Base-by-base conservation (phyloP, 2,797 vertebrate species). In the Myotis findleyi region DNA sequence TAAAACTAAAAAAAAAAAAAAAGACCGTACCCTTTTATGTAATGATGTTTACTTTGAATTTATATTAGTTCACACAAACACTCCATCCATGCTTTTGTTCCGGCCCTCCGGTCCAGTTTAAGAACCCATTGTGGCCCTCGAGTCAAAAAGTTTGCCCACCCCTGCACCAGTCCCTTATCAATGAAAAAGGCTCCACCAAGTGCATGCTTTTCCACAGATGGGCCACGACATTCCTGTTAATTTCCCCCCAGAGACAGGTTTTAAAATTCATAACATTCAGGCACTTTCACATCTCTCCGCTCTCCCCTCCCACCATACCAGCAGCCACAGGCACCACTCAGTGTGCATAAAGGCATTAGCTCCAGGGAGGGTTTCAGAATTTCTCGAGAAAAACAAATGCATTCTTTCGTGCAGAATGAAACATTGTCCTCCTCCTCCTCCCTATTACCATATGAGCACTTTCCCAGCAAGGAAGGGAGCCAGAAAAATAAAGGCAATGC, bases 361-460 rank as follows among this genome's bases (percentile, higher is more conserved):
- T 93, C 73, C 86, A 71, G 87, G 55, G 44, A 79, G 71, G 49
- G 71, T 36, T 87, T 86, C 53, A 53, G 38, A 41, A 82, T 73
- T 64, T 23, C 87, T 89, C 30, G n/a, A 79, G 66, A 84, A 85
- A 62, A 82, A 41, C 81, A 75, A 69, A 91, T 80, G 73, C 49
- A 44, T 41, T 57, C 83, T 86, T 73, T 62, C 36, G 23, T 14
- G 23, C 59, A 49, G 25, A 44, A 36, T 38, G 47, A 72, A 87
- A 44, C 47, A 9, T 23, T 49, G 21, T 71, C 62, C 73, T 49
- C 92, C 68, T 79, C 77, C 79, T 81, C 66, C 91, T 87, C 77
- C 72, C 59, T 85, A 13, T 69, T 57, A 12, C 91, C 92, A 68
- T 57, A 17, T 55, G 71, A 95, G 71, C 36, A 18, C 64, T 38